Percentiles rank a stretch among this genome's conserved stretches.
Evolutionary conservation across 2,888 invertebrate species (phyloP).

Genomic region (Drosophila yooni): DNA sequence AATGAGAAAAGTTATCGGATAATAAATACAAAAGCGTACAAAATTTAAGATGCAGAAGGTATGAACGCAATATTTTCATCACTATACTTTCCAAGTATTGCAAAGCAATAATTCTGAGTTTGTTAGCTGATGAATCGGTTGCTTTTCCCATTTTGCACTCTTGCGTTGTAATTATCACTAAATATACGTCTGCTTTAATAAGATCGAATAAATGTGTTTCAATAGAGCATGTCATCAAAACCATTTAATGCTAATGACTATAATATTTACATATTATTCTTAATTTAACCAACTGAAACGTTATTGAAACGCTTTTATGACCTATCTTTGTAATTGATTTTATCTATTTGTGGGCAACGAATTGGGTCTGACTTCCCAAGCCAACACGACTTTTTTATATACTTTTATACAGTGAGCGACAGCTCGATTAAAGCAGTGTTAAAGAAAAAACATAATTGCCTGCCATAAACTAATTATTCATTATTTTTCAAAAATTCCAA

Average conservation of each 20-base stretch:
- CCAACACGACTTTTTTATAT: neutral
- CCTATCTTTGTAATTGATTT: neutral
- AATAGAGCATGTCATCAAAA: neutral
- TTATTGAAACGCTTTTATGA: neutral
- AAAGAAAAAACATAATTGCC: too few relatives aligned
- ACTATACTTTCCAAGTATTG: neutral
- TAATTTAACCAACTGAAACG: neutral
- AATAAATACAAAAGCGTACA: neutral
- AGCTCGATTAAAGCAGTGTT: too few relatives aligned
- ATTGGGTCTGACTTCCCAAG: neutral
- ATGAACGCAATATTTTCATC: neutral
- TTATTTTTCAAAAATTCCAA: too few relatives aligned
- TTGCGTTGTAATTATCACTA: neutral
- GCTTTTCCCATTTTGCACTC: neutral
- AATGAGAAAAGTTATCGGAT: neutral
- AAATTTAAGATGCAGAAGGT: neutral
- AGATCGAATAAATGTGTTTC: neutral
- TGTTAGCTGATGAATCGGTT: neutral
- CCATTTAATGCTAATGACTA: neutral
- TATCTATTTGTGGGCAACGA: neutral
- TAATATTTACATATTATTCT: neutral
- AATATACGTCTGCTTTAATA: too few relatives aligned
- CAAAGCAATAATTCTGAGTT: neutral
- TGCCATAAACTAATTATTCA: too few relatives aligned
- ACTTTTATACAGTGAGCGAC: too few relatives aligned